Evolutionary conservation across 1,140 invertebrate genomes (phyloP), one percentile per base, ranked within the genome.

Genomic region (Nylanderia fulva): DNA sequence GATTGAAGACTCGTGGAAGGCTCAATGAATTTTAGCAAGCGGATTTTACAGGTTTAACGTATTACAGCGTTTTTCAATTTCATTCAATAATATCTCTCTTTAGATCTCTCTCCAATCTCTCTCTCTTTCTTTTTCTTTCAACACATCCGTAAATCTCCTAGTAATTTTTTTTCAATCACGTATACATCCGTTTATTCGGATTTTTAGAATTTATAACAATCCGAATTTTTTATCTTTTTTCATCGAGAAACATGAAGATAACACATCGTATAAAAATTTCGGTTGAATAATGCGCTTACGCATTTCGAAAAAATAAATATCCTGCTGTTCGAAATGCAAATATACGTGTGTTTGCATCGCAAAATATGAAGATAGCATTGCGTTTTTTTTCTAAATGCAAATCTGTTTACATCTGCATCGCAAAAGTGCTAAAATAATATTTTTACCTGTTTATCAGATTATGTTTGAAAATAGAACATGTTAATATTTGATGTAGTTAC

Each of bases 381-480:
- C 36, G 36, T 72, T 58, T 71, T 72, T 58, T 71, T 82, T 72
- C 66, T 82, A 82, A 82, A 82, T 82, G 77, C 77, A 82, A 71
- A 82, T 82, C 52, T 82, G 52, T 80, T 80, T 80, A 58, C 52
- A 80, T 80, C 77, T 71, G 66, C 77, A 71, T 72, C 66, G 52
- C 64, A 71, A 72, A n/a, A 80, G 56, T 13, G 24, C 52, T 68
- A 29, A 68, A 72, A 82, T 72, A 80, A 80, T 72, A 72, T 82
- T 33, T 18, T 24, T 58, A n/a, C 18, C 0, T 48, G n/a, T 58
- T 36, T 13, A 21, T 36, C 18, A 21, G 33, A n/a, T 13, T 33
- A 45, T 9, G 29, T 79, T 71, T 45, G 13, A 82, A 66, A 68
- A 68, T 24, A 33, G 8, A 1, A 33, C 29, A 6, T 9, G 13